Conservation (phyloP, 2,797 vertebrate species). For the Labeo calbasu region DNA sequence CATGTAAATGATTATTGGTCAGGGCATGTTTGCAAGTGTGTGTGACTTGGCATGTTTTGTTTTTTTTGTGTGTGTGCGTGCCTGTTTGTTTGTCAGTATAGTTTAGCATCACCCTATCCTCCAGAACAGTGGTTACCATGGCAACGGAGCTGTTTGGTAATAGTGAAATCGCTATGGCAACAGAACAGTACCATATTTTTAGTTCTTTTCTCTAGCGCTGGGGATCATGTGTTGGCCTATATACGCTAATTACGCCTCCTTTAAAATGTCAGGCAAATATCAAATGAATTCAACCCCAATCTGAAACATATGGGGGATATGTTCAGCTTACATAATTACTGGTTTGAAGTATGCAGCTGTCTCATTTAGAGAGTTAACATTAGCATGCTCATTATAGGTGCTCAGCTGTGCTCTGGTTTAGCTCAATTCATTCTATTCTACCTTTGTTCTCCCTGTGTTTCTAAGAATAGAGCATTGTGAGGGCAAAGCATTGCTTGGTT, state of each 20-base stretch:
- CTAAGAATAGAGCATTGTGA: constrained; percentile 39
- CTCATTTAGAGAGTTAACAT: constrained; percentile 11
- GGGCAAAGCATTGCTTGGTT: constrained; percentile 18
- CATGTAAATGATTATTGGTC: background rate
- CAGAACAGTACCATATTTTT: constrained; percentile 34
- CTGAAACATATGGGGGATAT: background rate
- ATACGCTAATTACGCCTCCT: constrained; percentile 41
- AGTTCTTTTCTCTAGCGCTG: constrained; percentile 19
- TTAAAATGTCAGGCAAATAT: constrained; percentile 36
- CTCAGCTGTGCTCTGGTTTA: constrained; percentile 34
- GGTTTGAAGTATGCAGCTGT: background rate
- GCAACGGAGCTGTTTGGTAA: constrained; percentile 74
- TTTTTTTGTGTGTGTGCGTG: too few relatives aligned
- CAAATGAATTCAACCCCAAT: constrained; percentile 11
- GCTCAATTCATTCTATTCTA: constrained; percentile 32
- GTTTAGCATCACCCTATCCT: constrained; percentile 48
- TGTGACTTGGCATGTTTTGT: constrained; percentile 12
- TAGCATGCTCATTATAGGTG: constrained; percentile 4
- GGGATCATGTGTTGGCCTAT: constrained; percentile 41
- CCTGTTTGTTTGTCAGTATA: constrained; percentile 15
- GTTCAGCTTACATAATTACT: constrained; percentile 39
- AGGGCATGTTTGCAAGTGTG: constrained; percentile 17
- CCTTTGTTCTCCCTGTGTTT: constrained; percentile 41
- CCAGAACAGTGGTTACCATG: constrained; percentile 55
- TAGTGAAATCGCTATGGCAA: constrained; percentile 52